Evolutionary conservation across 2,888 invertebrate genomes (phyloP).

Genomic region (Lamellibrachia columna): DNA sequence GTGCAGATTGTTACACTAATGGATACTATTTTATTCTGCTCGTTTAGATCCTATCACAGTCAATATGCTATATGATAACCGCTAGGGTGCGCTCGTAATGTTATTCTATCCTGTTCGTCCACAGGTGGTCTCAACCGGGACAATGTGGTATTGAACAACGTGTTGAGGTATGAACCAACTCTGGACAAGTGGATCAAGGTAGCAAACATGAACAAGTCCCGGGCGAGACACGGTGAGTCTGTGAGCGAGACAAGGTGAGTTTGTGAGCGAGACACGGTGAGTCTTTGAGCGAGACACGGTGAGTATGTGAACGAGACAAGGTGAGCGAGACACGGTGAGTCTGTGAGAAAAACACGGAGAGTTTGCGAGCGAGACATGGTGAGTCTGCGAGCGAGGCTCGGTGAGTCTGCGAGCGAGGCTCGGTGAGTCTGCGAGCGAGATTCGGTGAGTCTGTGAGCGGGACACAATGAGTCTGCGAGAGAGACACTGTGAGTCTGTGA

Average conservation of each 20-base stretch:
- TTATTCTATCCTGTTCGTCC: background rate
- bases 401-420: too few species aligned
- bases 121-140: conserved; percentile 33
- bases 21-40: background rate
- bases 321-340: background rate
- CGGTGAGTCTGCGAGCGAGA: too few species aligned
- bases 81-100: background rate
- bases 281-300: background rate
- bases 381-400: background rate
- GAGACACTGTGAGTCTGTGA: too few species aligned
- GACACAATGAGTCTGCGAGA: too few species aligned
- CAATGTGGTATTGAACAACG: conserved; percentile 31
- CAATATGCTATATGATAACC: background rate
- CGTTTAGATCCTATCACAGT: background rate
- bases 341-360: background rate
- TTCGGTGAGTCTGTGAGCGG: too few species aligned
- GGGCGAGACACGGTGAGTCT: conserved; percentile 27
- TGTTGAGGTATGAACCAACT: conserved; percentile 27
- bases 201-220: conserved; percentile 25
- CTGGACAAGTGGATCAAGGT: conserved; percentile 33
- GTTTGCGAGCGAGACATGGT: background rate
- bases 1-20: too few species aligned
- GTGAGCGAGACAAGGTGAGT: background rate
- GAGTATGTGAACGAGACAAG: background rate
- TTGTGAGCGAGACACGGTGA: conserved; percentile 22